Evolutionary conservation across 1,140 invertebrate species (phyloP), one percentile per base, ranked within the genome.

Genomic region (Lucilia sericata): DNA sequence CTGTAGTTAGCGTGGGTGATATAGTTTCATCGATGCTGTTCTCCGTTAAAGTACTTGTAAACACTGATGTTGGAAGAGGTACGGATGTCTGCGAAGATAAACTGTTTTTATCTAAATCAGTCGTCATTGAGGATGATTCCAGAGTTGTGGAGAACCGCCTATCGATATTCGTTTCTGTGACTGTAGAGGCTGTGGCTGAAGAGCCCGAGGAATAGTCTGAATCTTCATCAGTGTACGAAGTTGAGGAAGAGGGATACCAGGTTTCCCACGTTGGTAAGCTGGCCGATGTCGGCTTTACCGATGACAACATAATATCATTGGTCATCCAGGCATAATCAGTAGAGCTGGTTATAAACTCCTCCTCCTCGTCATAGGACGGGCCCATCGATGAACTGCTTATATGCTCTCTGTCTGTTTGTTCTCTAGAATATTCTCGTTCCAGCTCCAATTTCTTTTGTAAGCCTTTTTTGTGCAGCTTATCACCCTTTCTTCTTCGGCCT

Each of bases 401-500:
- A 1, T 5, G 8, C 21, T 49, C 19, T 4, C 1, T 81, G 25
- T 9, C 12, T 3, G 36, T 13, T 34, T 30, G 75, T 42, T 76
- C 75, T 36, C 2, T 42, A 5, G 75, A 76, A 42, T 76, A 5
- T 19, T 42, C 1, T 4, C 30, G 30, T 3, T 65, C 9, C 14
- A 9, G 30, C 13, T 65, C 9, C 5, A 13, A n/a, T 55, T 51
- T 49, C n/a, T 51, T 81, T 47, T 81, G 78, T 17, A 55, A 25
- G 19, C 25, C 47, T 19, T 83, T 70, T 21, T 83, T 78, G 19
- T 60, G 84, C 10, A 70, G 30, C 17, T 76, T 65, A 10, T 70
- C 34, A 8, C 17, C 42, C 85, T 88, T 90, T 90, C 88, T 90
- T 88, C 88, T 87, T 55, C 88, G 86, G 13, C 88, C 86, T 65